Evolutionary conservation across 2,888 invertebrate genomes (phyloP).

Genomic region (Noctuana brunneofusca): DNA sequence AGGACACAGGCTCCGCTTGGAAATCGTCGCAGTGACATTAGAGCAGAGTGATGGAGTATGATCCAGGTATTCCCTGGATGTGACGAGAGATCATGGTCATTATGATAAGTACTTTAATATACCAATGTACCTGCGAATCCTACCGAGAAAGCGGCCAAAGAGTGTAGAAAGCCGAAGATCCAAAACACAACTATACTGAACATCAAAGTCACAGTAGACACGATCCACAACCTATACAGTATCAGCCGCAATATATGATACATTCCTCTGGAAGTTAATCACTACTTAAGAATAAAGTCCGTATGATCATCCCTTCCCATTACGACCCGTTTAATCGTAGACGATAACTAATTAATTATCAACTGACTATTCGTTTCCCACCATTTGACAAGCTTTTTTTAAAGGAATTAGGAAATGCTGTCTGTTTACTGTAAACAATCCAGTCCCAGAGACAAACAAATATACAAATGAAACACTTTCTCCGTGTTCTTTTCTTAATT

Average conservation of each 20-base stretch:
- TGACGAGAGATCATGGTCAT: no score
- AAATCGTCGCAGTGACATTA: no score
- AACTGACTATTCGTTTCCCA: not conserved
- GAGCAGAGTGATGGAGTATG: no score
- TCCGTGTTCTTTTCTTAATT: no score
- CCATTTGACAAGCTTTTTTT: not conserved
- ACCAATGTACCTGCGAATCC: constrained; percentile 86
- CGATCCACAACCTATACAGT: constrained; percentile 89
- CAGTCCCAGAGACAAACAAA: not conserved
- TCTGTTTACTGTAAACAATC: not conserved
- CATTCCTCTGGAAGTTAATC: constrained; percentile 47
- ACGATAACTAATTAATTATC: not conserved
- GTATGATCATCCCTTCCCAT: constrained; percentile 3
- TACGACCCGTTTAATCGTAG: not conserved
- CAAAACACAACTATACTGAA: constrained; percentile 91
- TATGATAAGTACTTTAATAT: no score
- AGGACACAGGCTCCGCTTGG: no score
- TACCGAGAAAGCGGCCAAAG: constrained; percentile 86
- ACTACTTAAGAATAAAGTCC: constrained; percentile 1
- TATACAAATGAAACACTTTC: no score
- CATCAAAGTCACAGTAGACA: constrained; percentile 88
- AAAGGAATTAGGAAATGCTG: not conserved
- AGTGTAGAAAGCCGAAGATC: constrained; percentile 90
- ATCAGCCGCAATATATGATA: constrained; percentile 77
- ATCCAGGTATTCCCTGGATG: no score